Conservation (phyloP, 1,140 invertebrate species). For the Sycophaga agraensis region DNA sequence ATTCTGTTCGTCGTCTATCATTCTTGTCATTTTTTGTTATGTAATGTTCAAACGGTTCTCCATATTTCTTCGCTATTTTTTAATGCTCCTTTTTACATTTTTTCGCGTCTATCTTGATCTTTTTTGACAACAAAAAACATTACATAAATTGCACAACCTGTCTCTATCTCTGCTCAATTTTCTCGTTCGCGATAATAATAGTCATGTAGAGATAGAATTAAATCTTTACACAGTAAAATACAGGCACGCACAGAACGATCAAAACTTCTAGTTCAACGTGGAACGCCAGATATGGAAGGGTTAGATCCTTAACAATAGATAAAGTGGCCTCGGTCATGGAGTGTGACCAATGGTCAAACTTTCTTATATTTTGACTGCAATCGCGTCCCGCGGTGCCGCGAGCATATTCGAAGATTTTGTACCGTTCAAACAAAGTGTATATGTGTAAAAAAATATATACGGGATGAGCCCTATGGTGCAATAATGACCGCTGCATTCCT, state of each 20-base stretch:
- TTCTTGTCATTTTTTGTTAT: neutral
- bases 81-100: too few relatives aligned
- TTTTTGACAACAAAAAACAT: neutral
- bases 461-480: too few relatives aligned
- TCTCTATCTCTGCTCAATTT: slow-evolving; percentile 13
- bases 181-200: slow-evolving; percentile 44
- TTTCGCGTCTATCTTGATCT: too few relatives aligned
- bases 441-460: neutral
- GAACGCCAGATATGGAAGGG: slow-evolving; percentile 75
- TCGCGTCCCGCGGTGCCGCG: neutral
- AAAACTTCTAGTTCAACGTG: slow-evolving; percentile 81
- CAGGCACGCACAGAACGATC: slow-evolving; percentile 82
- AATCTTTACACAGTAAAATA: slow-evolving; percentile 84
- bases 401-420: neutral
- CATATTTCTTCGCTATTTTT: too few relatives aligned
- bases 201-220: slow-evolving; percentile 82
- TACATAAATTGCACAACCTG: neutral
- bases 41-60: neutral
- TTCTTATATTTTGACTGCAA: too few relatives aligned
- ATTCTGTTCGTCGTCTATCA: slow-evolving; percentile 27
- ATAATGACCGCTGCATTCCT: slow-evolving; percentile 24
- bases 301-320: slow-evolving; percentile 49
- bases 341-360: neutral
- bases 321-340: neutral
- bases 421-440: slow-evolving; percentile 5